Conservation (phyloP, 2,797 vertebrate genomes). For the Choloepus didactylus region DNA sequence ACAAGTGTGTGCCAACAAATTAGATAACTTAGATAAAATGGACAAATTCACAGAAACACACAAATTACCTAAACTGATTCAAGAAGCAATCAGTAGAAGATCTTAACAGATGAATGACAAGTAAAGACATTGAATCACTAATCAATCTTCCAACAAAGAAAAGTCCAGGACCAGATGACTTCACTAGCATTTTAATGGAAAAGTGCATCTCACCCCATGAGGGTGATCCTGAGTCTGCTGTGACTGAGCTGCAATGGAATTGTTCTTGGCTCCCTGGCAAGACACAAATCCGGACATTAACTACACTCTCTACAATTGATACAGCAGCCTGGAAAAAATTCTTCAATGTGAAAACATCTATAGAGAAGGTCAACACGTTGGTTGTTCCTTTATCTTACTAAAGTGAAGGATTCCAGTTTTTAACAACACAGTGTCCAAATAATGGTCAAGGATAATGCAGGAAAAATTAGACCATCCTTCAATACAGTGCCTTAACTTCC, state of each 20-base stretch:
- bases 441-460: constrained; percentile 79
- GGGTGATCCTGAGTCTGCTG: constrained; percentile 86
- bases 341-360: constrained; percentile 82
- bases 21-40: no score
- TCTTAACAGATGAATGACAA: no score
- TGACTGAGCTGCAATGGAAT: constrained; percentile 85
- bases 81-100: no score
- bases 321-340: constrained; percentile 73
- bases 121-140: no score
- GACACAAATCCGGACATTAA: constrained; percentile 77
- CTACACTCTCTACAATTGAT: constrained; percentile 88
- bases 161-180: no score
- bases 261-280: constrained; percentile 88
- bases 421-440: constrained; percentile 71
- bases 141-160: no score
- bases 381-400: constrained; percentile 82
- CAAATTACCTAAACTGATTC: no score
- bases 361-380: constrained; percentile 71
- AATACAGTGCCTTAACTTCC: constrained; percentile 74
- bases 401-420: constrained; percentile 69
- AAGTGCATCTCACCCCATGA: constrained; percentile 76
- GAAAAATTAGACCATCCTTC: constrained; percentile 81
- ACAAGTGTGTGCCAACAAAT: no score
- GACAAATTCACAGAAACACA: no score
- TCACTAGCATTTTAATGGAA: constrained; percentile 81